Percentiles rank a stretch among this genome's conserved stretches.
phyloP scores from a whole-genome alignment of 2,797 vertebrate species.

The Graptemys geographica region DNA sequence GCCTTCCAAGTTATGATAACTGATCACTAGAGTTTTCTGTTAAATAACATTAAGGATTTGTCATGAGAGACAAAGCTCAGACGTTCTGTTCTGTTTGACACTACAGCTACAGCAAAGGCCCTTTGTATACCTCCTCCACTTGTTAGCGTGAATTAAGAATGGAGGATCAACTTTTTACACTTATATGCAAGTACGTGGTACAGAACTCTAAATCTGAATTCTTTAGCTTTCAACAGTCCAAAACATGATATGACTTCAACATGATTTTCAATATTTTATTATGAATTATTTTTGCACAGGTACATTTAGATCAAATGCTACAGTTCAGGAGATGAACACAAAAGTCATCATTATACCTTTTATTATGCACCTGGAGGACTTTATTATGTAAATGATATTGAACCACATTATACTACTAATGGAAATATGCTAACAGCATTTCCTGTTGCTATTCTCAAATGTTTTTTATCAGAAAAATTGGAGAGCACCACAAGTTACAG shows the following conservation, averaged over 20 bases:
- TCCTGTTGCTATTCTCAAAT: not conserved
- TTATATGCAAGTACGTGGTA: too few species aligned
- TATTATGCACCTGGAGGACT: rapidly evolving
- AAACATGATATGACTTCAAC: rapidly evolving
- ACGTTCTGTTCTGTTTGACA: not conserved
- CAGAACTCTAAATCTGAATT: not conserved
- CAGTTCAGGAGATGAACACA: rapidly evolving
- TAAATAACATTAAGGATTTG: not conserved
- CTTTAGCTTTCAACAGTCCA: not conserved
- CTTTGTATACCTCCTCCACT: rapidly evolving
- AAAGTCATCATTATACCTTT: not conserved
- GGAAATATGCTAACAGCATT: not conserved
- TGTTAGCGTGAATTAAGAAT: not conserved
- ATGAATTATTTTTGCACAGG: not conserved
- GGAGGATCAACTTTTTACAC: not conserved
- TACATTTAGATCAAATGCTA: not conserved
- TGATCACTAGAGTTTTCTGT: not conserved
- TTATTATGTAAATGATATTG: rapidly evolving
- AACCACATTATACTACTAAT: not conserved
- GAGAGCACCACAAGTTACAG: not conserved
- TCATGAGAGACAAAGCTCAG: rapidly evolving
- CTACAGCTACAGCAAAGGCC: rapidly evolving
- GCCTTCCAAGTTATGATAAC: not conserved
- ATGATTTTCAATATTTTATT: not conserved
- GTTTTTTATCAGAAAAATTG: not conserved